Conservation (phyloP, 2,113 vertebrate species). For the Epinephelus fuscoguttatus region DNA sequence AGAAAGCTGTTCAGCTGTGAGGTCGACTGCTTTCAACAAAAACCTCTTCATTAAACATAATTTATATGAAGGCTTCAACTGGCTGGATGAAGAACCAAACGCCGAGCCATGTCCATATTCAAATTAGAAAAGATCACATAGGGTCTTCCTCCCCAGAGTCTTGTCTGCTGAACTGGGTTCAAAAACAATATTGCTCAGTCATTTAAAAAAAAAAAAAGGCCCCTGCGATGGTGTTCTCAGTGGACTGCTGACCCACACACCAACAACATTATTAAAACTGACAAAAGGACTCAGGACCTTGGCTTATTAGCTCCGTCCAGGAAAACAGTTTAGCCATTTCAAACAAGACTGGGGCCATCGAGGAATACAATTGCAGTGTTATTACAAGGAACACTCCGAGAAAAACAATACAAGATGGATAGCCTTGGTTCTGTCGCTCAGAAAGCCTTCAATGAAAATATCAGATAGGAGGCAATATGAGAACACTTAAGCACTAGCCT, state of each 20-base stretch:
- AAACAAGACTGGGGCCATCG: slow-evolving; percentile 7
- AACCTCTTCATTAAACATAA: not conserved
- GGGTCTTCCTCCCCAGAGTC: not conserved
- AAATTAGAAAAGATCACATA: slow-evolving; percentile 43
- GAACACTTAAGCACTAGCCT: slow-evolving; percentile 24
- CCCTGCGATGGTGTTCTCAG: slow-evolving; percentile 13
- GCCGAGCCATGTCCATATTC: slow-evolving; percentile 20
- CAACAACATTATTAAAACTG: slow-evolving; percentile 41
- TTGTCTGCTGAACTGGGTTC: slow-evolving; percentile 27
- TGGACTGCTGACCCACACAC: not conserved
- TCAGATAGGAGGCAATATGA: slow-evolving; percentile 27
- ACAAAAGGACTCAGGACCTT: slow-evolving; percentile 13
- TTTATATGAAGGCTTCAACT: slow-evolving; percentile 6
- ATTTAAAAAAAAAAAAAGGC: slow-evolving; percentile 22
- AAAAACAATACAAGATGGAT: slow-evolving; percentile 39
- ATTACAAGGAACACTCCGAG: not conserved
- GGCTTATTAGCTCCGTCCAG: slow-evolving; percentile 15
- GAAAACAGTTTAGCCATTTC: slow-evolving; percentile 39
- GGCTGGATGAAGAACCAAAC: slow-evolving; percentile 7
- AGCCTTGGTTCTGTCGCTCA: not conserved
- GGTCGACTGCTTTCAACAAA: not conserved
- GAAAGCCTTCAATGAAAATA: slow-evolving; percentile 32
- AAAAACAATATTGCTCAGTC: slow-evolving; percentile 46
- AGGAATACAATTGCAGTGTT: slow-evolving; percentile 16
- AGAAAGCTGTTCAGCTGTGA: not conserved